Conservation (phyloP, 2,113 vertebrate species). For the Cyanocitta stelleri region DNA sequence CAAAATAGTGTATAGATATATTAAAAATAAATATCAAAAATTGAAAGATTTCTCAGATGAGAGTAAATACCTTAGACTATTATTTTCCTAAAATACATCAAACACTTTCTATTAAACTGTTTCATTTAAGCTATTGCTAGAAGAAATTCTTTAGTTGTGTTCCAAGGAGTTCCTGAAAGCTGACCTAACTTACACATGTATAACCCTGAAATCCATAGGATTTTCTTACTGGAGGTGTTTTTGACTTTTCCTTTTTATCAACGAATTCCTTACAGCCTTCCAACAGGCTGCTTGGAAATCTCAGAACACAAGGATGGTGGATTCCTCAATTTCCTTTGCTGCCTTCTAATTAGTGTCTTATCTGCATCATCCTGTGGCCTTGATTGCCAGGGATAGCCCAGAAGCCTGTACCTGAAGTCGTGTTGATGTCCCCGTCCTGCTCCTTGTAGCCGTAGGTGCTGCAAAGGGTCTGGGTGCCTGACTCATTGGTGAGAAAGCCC, state of each 20-base stretch:
- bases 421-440: conserved; percentile 60
- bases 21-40: not conserved
- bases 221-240: not conserved
- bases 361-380: not conserved
- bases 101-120: no score
- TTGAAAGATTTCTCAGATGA: not conserved
- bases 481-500: conserved; percentile 74
- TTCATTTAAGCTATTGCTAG: not conserved
- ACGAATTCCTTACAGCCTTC: not conserved
- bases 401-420: conserved; percentile 44
- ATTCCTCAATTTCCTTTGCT: not conserved
- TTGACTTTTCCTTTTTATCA: not conserved
- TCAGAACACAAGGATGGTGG: not conserved
- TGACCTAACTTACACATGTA: accelerated
- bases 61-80: not conserved
- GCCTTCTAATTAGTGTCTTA: accelerated
- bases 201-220: not conserved
- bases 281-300: not conserved
- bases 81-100: not conserved
- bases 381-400: accelerated
- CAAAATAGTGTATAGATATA: accelerated
- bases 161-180: not conserved
- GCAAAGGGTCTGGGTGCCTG: conserved; percentile 32
- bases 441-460: conserved; percentile 64
- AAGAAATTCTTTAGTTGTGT: not conserved